phyloP scores from a whole-genome alignment of 2,113 vertebrate genomes.

The Notothenia rossii region DNA sequence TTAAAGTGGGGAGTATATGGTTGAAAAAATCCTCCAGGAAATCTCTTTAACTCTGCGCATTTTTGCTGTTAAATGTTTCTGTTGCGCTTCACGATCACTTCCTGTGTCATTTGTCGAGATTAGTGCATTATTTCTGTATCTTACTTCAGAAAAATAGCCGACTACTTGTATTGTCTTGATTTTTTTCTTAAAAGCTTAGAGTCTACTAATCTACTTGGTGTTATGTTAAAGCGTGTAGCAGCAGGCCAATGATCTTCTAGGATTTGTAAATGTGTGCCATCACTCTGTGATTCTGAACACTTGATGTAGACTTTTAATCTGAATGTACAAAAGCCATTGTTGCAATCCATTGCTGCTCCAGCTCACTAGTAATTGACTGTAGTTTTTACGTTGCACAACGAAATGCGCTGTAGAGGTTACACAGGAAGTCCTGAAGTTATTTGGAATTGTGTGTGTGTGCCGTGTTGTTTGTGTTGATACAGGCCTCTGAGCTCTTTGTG shows the following conservation, averaged over 20 bases:
- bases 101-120: neutral
- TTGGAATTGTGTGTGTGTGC: slow-evolving; percentile 29
- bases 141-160: neutral
- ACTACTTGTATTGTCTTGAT: neutral
- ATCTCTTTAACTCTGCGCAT: neutral
- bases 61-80: neutral
- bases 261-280: neutral
- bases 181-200: neutral
- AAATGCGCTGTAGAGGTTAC: neutral
- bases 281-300: slow-evolving; percentile 18
- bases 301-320: neutral
- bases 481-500: slow-evolving; percentile 76
- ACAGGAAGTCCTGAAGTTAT: slow-evolving; percentile 53
- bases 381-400: slow-evolving; percentile 1
- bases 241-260: neutral
- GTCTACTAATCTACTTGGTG: neutral
- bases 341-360: neutral
- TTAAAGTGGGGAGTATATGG: neutral
- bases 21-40: neutral
- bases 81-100: neutral
- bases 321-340: neutral
- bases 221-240: neutral
- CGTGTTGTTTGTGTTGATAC: slow-evolving; percentile 77
- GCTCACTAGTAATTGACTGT: neutral
- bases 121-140: neutral